Percentiles rank a stretch among this genome's conserved stretches.
Evolutionary conservation across 2,113 vertebrate genomes (phyloP).

Genomic region (Pedionomus torquatus): DNA sequence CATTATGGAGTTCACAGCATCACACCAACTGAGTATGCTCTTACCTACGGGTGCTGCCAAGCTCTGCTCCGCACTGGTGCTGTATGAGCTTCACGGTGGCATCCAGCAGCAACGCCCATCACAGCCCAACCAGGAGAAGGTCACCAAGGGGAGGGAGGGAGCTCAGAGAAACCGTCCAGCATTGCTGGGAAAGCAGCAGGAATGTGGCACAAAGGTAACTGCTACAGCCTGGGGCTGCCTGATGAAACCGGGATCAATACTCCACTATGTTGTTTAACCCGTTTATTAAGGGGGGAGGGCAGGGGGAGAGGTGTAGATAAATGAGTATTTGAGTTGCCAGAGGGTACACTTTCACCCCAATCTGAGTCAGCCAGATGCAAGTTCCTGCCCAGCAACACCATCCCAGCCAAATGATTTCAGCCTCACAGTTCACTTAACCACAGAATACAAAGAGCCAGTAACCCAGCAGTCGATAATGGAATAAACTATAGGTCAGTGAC

Average conservation of each 20-base stretch:
- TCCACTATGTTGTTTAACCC: conserved; percentile 44
- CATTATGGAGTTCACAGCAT: background rate
- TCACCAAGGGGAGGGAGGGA: background rate
- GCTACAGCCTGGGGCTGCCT: background rate
- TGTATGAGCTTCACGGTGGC: rapidly evolving
- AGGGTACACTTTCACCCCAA: conserved; percentile 53
- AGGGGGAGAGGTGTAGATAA: background rate
- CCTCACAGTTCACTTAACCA: conserved; percentile 43
- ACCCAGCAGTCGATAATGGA: conserved; percentile 60
- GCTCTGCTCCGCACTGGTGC: background rate
- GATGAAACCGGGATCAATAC: conserved; percentile 50
- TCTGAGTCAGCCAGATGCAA: conserved; percentile 36
- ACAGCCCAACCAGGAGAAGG: background rate
- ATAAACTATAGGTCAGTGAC: conserved; percentile 66
- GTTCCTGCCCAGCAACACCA: conserved; percentile 47
- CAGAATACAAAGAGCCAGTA: conserved; percentile 45
- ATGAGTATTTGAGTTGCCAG: conserved; percentile 15
- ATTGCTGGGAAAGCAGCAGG: conserved; percentile 24
- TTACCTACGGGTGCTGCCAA: rapidly evolving
- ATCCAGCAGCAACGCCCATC: background rate
- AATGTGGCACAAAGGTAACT: conserved; percentile 57
- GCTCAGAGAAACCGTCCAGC: background rate
- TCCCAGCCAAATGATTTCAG: conserved; percentile 28
- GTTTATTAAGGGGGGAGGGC: background rate
- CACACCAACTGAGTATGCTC: background rate